Evolutionary conservation across 92 coral and sea anemone genomes (phyloP), one percentile per base, ranked within the genome.

Genomic region (Porites rus): DNA sequence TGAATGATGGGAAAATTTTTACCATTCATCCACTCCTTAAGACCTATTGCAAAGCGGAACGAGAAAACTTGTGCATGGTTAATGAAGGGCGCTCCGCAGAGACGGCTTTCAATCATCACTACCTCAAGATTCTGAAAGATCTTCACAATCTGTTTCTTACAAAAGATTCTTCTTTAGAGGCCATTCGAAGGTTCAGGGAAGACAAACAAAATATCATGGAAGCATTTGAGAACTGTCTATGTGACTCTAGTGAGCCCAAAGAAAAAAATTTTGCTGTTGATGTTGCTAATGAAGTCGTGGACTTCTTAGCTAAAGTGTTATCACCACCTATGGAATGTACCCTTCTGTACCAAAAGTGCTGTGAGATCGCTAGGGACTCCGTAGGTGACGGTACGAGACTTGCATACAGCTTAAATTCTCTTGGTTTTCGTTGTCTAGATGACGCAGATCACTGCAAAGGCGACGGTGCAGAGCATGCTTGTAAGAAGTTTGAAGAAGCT

Each of bases 261-360:
- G 80, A 76, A 7, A 76, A 60, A 61, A 8, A 1, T 24, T 60
- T 28, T 22, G 80, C 68, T 18, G 53, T 76, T 6, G 80, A 76
- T 13, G 67, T 25, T 60, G 80, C 68, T 1, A 76, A 76, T 17
- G 69, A 76, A 61, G 80, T 76, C 6, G 52, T 59, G 68, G 80
- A 76, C 61, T 76, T 76, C 68, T 76, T 76, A 24, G 67, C 80
- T 13, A 76, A 76, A 58, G 54, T 76, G 43, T 24, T 76, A 31
- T 76, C 80, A 25, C 80, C 80, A 14, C 80, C 80, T 13, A 31
- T 12, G 14, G 68, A 60, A 53, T 76, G 80, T 6, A 13, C 54
- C 21, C 17, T 14, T 0, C 9, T 76, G 67, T 76, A 76, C 19
- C 68, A 76, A 51, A 76, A 59, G 67, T 76, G 80, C 69, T 61